Evolutionary conservation across 2,797 vertebrate genomes (phyloP), one percentile per base, ranked within the genome.

Genomic region (Spea hammondii): DNA sequence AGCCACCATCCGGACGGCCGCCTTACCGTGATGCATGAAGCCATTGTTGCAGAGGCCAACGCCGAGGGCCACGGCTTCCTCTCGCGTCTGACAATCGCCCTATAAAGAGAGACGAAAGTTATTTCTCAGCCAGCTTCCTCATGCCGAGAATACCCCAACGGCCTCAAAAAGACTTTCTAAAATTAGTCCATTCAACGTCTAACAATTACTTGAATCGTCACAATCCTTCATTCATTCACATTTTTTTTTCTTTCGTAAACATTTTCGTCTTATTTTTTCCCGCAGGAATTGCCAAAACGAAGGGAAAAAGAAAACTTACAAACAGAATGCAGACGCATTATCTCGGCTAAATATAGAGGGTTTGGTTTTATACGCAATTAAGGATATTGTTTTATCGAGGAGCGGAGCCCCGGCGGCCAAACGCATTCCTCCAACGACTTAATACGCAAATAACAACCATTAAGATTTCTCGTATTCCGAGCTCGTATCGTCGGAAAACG

Each of bases 21-120:
- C 55, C 8, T 94, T 91, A 99, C 98, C 97, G 0, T 99, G 98
- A 86, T 99, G 98, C 97, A 99, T 96, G 93, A 99, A 99, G 84
- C 96, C 94, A 0, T 94, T 98, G 93, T 99, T 99, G 88, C 98
- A 99, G 86, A 99, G 94, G 75, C 97, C 97, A 79, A 99, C 95
- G 3, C 98, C 97, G 17, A 99, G 93, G 0, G 92, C 94, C 64
- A 99, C 97, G 0, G 97, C 97, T 76, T 99, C 98, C 88, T 99
- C 98, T 64, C 97, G 93, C 0, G 92, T 95, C 82, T 96, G 95
- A 87, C 95, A 98, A 90, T 99, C 98, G 76, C 97, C 98, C 98
- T 99, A 87, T 84, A 86, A 82, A 47, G 86, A 10, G 67, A 84
- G 17, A 88, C 82, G 59, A 72, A 13, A 7, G 13, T 86, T 85